These are phyloP conservation scores for Agrochola lychnidis DNA, from an alignment of 2,888 invertebrate genomes.

Conservation along the genomic window DNA sequence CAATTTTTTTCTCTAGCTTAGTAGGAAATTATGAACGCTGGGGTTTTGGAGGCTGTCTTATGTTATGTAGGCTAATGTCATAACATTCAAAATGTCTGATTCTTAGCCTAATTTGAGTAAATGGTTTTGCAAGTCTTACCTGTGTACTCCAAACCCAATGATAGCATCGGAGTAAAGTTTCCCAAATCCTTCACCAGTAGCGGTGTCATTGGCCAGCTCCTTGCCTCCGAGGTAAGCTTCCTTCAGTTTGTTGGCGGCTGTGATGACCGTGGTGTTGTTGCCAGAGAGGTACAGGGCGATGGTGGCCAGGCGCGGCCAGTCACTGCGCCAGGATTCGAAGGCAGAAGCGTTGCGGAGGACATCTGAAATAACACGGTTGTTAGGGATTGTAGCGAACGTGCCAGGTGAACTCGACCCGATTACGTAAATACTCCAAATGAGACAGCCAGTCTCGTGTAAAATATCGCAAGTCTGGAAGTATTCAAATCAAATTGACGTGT, in stretches of 20 bases:
- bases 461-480: neutral
- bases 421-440: neutral
- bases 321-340: constrained; percentile 87
- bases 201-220: constrained; percentile 68
- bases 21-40: neutral
- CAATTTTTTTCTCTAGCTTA: neutral
- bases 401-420: neutral
- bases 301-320: constrained; percentile 91
- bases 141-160: constrained; percentile 85
- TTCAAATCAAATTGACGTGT: neutral
- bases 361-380: constrained; percentile 75
- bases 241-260: constrained; percentile 83
- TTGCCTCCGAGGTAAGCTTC: constrained; percentile 64
- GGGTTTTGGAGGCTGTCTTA: neutral
- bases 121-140: constrained; percentile 61
- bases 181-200: constrained; percentile 67
- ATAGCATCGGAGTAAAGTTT: constrained; percentile 75
- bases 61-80: too few relatives aligned
- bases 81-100: neutral
- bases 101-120: neutral
- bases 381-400: neutral
- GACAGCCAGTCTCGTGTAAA: neutral
- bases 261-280: constrained; percentile 83
- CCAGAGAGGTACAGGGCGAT: constrained; percentile 91
- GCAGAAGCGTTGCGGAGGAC: constrained; percentile 89